Base-by-base conservation (phyloP, 2,888 invertebrate species). In the Hirtodrosophila duncani region DNA sequence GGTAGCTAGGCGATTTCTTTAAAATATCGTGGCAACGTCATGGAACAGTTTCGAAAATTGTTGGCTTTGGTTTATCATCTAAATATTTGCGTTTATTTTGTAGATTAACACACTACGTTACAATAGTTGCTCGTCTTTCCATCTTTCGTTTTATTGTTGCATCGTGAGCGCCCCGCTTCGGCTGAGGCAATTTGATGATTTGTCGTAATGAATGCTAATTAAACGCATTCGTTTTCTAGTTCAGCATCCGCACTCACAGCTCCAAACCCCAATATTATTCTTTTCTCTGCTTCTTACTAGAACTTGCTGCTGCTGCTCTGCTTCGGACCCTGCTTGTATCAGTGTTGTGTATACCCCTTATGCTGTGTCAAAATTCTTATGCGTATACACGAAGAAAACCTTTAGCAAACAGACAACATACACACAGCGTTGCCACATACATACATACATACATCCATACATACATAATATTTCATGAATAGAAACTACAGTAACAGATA, bases 151-250 rank as follows among this genome's bases (percentile, higher is more conserved):
- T 74, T 70, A 70, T 68, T 74, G 66, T 74, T 74, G 70, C 71
- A 75, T 38, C 56, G 69, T 64, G 62, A 63, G 41, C 18, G n/a
- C n/a, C n/a, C n/a, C 26, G 14, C 26, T 33, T 44, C 34, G 33
- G 48, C 37, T 16, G 37, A 41, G 60, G 60, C 64, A 81, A 80
- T 78, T 79, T 77, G 80, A 78, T 81, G 63, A 78, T 75, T 67
- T 77, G 61, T 83, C 67, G 70, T 84, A 82, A 84, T 82, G 74
- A 81, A 83, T 74, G 82, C 80, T 83, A 83, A 84, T 82, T 82
- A 81, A 65, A 64, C 66, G 71, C 59, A 71, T 74, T 72, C 68
- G 77, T 69, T 82, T 81, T 84, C 71, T 70, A 77, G 79, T 81
- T 68, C 83, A 80, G 26, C 9, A 29, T 13, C 30, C 38, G 17